Evolutionary conservation across 2,797 vertebrate species (phyloP).

Genomic region (Sebastes itinus): DNA sequence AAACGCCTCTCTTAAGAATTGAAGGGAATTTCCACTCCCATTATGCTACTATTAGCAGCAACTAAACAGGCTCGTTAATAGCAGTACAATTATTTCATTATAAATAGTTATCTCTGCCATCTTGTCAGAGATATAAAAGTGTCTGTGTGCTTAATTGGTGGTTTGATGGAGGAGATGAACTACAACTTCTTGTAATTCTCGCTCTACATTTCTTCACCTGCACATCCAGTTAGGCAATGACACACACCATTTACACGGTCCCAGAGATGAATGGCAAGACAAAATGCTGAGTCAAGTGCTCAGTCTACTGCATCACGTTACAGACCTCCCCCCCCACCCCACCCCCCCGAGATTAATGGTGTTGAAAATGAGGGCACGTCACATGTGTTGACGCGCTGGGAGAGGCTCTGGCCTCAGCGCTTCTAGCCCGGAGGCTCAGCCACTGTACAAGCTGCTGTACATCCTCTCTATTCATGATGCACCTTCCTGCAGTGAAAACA

Average conservation of each 20-base stretch:
- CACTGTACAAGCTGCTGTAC: slow-evolving; percentile 39
- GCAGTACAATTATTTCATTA: neutral
- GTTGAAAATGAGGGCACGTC: slow-evolving; percentile 72
- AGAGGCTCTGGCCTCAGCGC: slow-evolving; percentile 47
- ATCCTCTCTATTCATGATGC: slow-evolving; percentile 8
- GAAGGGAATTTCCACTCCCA: neutral
- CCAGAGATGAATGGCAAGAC: slow-evolving; percentile 39
- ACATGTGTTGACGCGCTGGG: slow-evolving; percentile 58
- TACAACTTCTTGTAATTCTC: neutral
- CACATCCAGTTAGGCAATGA: slow-evolving; percentile 3
- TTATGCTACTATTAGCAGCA: neutral
- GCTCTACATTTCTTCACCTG: slow-evolving; percentile 20
- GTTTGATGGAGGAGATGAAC: neutral
- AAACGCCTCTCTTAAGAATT: neutral
- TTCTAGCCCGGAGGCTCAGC: slow-evolving; percentile 30
- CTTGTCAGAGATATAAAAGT: neutral
- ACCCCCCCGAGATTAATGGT: slow-evolving; percentile 53
- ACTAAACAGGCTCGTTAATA: neutral
- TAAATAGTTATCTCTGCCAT: neutral
- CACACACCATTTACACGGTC: slow-evolving; percentile 20
- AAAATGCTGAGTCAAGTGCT: slow-evolving; percentile 69
- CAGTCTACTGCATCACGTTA: slow-evolving; percentile 42
- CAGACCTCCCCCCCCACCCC: neutral
- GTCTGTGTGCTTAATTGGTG: neutral
- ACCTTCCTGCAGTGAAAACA: slow-evolving; percentile 6